These are phyloP conservation scores for Myotis vivesi DNA, from an alignment of 2,797 vertebrate genomes.

Conservation along the genomic window DNA sequence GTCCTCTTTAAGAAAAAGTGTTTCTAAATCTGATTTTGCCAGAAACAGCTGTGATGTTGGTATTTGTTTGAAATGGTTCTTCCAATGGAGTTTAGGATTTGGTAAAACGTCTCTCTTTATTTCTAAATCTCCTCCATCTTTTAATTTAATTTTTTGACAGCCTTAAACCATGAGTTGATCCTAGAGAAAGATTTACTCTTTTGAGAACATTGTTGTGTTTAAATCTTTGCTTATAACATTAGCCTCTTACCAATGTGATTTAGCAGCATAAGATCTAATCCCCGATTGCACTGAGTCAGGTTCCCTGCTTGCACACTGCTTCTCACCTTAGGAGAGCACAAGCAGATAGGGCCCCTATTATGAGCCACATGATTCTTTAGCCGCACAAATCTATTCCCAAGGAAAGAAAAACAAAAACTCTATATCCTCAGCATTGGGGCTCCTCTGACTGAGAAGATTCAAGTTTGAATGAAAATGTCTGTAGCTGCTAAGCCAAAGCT, in stretches of 20 bases:
- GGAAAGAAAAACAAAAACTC: not conserved
- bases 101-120: not conserved
- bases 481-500: not conserved
- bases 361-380: not conserved
- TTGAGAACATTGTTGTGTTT: not conserved
- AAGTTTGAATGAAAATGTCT: not conserved
- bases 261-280: not conserved
- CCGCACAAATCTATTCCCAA: not conserved
- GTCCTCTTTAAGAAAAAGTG: fast-evolving
- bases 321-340: not conserved
- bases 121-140: not conserved
- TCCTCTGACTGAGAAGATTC: not conserved
- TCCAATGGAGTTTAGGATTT: not conserved
- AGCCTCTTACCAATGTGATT: not conserved
- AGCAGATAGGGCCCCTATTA: fast-evolving
- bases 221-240: not conserved
- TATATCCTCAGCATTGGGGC: not conserved
- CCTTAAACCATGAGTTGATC: not conserved
- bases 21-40: not conserved
- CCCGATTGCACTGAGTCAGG: too few relatives aligned
- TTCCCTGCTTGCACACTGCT: not conserved
- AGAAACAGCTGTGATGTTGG: not conserved
- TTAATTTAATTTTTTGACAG: not conserved
- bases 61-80: not conserved
- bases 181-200: not conserved